Conservation (phyloP, 2,113 vertebrate genomes). For the Diadophis punctatus region DNA sequence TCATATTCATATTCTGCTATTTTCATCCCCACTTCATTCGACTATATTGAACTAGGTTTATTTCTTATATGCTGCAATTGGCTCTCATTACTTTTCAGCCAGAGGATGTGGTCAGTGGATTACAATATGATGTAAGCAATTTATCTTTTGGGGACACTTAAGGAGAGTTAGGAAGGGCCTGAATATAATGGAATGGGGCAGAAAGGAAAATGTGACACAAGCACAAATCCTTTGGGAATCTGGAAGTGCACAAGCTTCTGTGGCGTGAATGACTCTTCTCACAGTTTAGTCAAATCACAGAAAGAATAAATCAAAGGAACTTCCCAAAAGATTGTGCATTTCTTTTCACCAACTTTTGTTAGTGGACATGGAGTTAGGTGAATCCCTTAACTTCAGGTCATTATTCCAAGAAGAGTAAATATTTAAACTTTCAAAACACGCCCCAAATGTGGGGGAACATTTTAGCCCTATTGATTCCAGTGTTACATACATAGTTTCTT, state of each 20-base stretch:
- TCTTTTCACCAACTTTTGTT: background rate
- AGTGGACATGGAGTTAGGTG: background rate
- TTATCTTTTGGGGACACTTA: background rate
- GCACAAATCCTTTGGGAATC: background rate
- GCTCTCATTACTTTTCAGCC: background rate
- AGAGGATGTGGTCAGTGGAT: background rate
- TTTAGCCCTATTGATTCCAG: background rate
- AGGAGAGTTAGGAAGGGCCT: background rate
- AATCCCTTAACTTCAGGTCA: background rate
- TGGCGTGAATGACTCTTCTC: background rate
- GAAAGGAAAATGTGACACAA: background rate
- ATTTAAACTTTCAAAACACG: background rate
- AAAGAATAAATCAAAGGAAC: background rate
- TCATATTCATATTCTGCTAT: background rate
- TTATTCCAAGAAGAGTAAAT: background rate
- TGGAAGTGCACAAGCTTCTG: background rate
- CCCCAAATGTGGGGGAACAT: background rate
- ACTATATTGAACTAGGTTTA: background rate
- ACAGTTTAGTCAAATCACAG: background rate
- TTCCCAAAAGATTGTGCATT: background rate
- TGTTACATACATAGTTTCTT: background rate
- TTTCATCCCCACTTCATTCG: background rate
- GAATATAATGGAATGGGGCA: background rate
- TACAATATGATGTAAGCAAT: background rate
- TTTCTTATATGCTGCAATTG: background rate